Evolutionary conservation across 2,888 invertebrate genomes (phyloP).

Genomic region (Eupithecia insigniata): DNA sequence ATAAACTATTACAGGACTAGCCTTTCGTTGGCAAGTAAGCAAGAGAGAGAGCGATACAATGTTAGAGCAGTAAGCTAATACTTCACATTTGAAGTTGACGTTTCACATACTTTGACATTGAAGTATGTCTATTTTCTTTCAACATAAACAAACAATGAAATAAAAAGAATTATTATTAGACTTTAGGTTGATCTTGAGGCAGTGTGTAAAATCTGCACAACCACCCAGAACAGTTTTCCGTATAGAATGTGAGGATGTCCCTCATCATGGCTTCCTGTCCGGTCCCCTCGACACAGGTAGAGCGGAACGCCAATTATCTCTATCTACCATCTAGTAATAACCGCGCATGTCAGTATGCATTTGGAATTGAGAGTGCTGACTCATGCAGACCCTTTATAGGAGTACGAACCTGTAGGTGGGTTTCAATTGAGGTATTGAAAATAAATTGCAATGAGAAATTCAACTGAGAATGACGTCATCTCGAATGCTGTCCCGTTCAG

Average conservation of each 20-base stretch:
- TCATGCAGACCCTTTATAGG: conserved; percentile 18
- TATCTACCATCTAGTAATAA: conserved; percentile 33
- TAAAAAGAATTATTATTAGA: no score
- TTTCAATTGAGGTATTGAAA: not conserved
- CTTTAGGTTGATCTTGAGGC: not conserved
- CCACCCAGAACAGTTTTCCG: conserved; percentile 17
- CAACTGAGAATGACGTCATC: conserved; percentile 3
- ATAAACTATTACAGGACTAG: no score
- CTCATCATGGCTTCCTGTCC: conserved; percentile 45
- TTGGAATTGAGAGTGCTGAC: conserved; percentile 25
- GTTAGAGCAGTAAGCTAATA: no score
- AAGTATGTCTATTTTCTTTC: no score
- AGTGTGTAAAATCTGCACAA: not conserved
- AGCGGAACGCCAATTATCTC: conserved; percentile 43
- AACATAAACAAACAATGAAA: no score
- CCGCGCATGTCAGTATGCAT: conserved; percentile 22
- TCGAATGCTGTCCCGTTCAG: no score
- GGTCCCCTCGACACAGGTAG: conserved; percentile 40
- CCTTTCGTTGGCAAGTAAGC: no score
- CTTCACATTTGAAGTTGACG: no score
- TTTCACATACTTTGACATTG: no score
- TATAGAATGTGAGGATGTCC: conserved; percentile 30
- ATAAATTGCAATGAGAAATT: not conserved
- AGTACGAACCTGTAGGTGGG: not conserved
- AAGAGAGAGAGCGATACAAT: no score